A percentile compares a stretch with the other conserved stretches of the same genome.
phyloP scores from a whole-genome alignment of 2,113 vertebrate genomes.

The Menura novaehollandiae region DNA sequence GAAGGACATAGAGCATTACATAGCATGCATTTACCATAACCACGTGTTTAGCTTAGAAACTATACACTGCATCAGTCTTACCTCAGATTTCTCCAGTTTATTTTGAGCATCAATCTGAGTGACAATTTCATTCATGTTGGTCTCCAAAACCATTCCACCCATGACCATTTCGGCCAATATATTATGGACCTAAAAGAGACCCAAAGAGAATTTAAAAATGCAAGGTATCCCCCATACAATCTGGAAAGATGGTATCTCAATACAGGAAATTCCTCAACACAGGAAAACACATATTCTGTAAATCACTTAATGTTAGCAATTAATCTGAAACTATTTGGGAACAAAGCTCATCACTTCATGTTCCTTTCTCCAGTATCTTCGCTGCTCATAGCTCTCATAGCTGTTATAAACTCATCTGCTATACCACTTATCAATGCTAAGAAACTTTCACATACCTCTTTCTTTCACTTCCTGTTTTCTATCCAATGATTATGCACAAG shows the following conservation, averaged over 20 bases:
- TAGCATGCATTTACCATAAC: slow-evolving; percentile 47
- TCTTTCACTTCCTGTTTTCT: background rate
- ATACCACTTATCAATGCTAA: background rate
- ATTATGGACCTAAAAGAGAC: slow-evolving; percentile 87
- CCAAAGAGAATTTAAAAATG: background rate
- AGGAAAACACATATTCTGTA: background rate
- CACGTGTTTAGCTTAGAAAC: slow-evolving; percentile 41
- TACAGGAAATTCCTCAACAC: background rate
- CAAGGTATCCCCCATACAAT: background rate
- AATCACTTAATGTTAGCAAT: background rate
- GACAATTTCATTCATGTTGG: slow-evolving; percentile 99
- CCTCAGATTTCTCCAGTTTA: slow-evolving; percentile 99
- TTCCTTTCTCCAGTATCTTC: background rate
- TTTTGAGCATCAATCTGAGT: slow-evolving; percentile 96
- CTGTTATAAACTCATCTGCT: background rate
- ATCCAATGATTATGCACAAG: background rate
- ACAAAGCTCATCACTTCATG: background rate
- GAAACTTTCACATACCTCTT: background rate
- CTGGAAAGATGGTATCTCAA: background rate
- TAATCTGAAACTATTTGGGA: background rate
- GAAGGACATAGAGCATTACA: slow-evolving; percentile 13
- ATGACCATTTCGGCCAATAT: slow-evolving; percentile 99
- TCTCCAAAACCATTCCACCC: slow-evolving; percentile 99
- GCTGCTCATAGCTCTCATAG: background rate
- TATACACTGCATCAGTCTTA: slow-evolving; percentile 67